Conservation (phyloP, 2,797 vertebrate genomes). For the Oreonectes daqikongensis region DNA sequence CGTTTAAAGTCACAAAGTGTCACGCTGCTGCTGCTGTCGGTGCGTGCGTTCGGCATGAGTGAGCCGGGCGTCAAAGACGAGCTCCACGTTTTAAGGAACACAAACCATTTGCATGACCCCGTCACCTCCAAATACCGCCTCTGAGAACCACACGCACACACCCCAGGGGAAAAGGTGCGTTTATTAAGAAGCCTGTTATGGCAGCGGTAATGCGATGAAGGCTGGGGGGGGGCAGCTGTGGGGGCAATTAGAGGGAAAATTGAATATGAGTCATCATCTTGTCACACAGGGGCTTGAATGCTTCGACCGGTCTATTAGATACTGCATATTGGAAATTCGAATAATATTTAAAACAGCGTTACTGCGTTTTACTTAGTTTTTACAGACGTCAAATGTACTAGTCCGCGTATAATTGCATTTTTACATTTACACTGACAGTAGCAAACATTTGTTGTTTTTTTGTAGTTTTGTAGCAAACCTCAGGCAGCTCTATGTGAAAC, state of each 20-base stretch:
- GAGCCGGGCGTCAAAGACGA: constrained; percentile 45
- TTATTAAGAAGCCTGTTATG: constrained; percentile 56
- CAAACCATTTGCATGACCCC: constrained; percentile 49
- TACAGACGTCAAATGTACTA: background rate
- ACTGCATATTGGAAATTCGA: background rate
- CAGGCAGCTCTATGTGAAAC: too few species aligned
- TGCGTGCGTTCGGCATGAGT: constrained; percentile 12
- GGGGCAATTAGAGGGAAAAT: constrained; percentile 60
- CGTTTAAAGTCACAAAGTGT: constrained; percentile 54
- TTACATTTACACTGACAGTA: background rate
- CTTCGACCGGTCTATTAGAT: constrained; percentile 41
- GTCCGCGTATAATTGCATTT: background rate
- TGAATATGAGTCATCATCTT: constrained; percentile 56
- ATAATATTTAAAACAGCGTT: background rate
- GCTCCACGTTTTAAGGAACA: constrained; percentile 23
- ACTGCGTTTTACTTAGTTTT: background rate
- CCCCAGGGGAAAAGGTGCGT: constrained; percentile 46
- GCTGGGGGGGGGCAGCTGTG: background rate
- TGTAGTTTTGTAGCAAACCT: too few species aligned
- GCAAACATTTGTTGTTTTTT: too few species aligned
- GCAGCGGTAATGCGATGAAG: constrained; percentile 27
- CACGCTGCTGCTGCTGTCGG: background rate
- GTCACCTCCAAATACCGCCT: constrained; percentile 31
- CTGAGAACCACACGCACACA: background rate
- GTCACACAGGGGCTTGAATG: constrained; percentile 42